Evolutionary conservation across 2,888 invertebrate species (phyloP).

Genomic region (Lissocephala sabroskyi): DNA sequence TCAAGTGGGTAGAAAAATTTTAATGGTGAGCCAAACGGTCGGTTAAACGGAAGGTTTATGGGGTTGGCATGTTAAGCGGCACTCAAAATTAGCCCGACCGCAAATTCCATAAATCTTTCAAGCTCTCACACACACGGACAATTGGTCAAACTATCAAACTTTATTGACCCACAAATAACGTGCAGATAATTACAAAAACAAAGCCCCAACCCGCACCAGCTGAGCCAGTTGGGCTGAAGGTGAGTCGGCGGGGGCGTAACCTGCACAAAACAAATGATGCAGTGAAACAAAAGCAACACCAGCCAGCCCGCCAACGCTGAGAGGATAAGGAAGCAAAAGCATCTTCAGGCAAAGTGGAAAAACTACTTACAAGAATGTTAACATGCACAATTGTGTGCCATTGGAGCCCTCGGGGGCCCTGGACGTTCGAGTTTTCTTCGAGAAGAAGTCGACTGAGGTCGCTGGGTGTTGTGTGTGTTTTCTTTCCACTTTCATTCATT

Average conservation of each 20-base stretch:
- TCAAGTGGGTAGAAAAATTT: no score
- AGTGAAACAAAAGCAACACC: slow-evolving; percentile 4
- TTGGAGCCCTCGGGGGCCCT: slow-evolving; percentile 45
- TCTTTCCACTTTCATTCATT: no score
- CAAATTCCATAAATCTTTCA: slow-evolving; percentile 42
- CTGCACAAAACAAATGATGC: neutral
- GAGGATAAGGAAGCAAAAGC: slow-evolving; percentile 26
- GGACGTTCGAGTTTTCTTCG: no score
- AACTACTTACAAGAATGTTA: slow-evolving; percentile 64
- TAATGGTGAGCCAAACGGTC: no score
- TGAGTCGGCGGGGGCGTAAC: slow-evolving; percentile 12
- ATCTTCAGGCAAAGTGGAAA: slow-evolving; percentile 46
- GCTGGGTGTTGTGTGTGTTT: no score
- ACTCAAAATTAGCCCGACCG: slow-evolving; percentile 41
- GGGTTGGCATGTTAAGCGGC: slow-evolving; percentile 45
- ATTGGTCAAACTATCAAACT: slow-evolving; percentile 52
- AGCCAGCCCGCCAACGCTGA: slow-evolving; percentile 29
- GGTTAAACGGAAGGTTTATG: slow-evolving; percentile 11
- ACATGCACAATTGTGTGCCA: slow-evolving; percentile 55
- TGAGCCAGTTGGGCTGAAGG: slow-evolving; percentile 21
- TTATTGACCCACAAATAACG: slow-evolving; percentile 64
- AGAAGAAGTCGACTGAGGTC: no score
- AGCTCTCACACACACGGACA: slow-evolving; percentile 24
- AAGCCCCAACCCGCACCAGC: slow-evolving; percentile 29
- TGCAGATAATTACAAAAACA: slow-evolving; percentile 63